These are phyloP conservation scores for Dicentrarchus labrax DNA, from an alignment of 2,113 vertebrate genomes.

Conservation along the genomic window DNA sequence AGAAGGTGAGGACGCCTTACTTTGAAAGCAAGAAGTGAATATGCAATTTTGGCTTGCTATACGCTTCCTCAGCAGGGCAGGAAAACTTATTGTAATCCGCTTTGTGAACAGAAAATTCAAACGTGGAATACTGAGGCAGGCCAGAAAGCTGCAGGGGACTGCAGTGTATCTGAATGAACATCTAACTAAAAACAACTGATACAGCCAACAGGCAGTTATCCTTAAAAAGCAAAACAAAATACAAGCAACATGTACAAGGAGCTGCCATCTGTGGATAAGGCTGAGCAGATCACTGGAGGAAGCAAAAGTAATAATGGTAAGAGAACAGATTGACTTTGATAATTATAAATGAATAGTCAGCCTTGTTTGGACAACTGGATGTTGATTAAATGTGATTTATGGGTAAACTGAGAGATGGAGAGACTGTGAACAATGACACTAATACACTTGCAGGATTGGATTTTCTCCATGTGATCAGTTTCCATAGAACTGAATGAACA, in stretches of 20 bases:
- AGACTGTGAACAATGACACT: not conserved
- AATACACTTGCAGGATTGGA: not conserved
- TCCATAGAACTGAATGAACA: not conserved
- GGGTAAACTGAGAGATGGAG: not conserved
- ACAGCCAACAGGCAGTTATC: not conserved
- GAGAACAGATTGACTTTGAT: not conserved
- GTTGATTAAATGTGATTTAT: not conserved
- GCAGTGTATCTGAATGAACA: not conserved
- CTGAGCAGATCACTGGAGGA: not conserved
- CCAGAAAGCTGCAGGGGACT: not conserved
- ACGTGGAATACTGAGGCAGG: too few species aligned
- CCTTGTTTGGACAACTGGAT: not conserved
- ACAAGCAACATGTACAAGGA: not conserved
- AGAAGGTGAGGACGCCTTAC: not conserved
- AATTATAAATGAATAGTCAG: not conserved
- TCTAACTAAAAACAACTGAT: not conserved
- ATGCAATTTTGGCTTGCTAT: not conserved
- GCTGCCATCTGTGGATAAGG: not conserved
- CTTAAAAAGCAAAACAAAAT: not conserved
- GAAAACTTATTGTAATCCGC: not conserved
- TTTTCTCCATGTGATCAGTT: not conserved
- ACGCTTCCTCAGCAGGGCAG: not conserved
- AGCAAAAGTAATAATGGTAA: not conserved
- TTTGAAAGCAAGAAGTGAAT: not conserved
- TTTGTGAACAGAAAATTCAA: not conserved